Evolutionary conservation across 2,888 invertebrate species (phyloP).

Genomic region (Melinopterus prodromus): DNA sequence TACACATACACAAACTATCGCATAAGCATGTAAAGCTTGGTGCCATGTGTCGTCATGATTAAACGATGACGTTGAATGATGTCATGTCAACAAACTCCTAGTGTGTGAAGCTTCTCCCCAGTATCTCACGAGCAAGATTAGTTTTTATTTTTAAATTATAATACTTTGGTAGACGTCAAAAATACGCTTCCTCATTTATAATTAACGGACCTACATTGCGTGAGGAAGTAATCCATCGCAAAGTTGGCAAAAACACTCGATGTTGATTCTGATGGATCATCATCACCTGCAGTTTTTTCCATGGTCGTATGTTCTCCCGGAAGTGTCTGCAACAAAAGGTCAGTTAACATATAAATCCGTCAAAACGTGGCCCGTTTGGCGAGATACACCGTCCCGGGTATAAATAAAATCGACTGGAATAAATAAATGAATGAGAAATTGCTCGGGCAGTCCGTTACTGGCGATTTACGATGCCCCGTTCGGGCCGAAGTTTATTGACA

Average conservation of each 20-base stretch:
- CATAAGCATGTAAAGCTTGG: no score
- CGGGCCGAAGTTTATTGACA: constrained; percentile 21
- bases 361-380: constrained; percentile 16
- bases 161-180: no score
- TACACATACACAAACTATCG: no score
- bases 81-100: no score
- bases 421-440: constrained; percentile 25
- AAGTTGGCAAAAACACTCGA: background rate
- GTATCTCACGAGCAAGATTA: no score
- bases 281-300: background rate
- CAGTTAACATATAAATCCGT: constrained; percentile 26
- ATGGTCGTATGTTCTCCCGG: background rate
- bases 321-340: constrained; percentile 15
- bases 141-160: no score
- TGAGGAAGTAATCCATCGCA: background rate
- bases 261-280: background rate
- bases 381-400: constrained; percentile 13
- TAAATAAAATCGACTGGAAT: constrained; percentile 21
- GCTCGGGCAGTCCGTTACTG: constrained; percentile 17
- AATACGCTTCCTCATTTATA: background rate
- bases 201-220: background rate
- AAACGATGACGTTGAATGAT: no score
- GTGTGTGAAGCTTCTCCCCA: no score
- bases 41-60: no score
- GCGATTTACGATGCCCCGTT: constrained; percentile 18